Conservation (phyloP, 2,888 invertebrate species). For the Thalpophila matura region DNA sequence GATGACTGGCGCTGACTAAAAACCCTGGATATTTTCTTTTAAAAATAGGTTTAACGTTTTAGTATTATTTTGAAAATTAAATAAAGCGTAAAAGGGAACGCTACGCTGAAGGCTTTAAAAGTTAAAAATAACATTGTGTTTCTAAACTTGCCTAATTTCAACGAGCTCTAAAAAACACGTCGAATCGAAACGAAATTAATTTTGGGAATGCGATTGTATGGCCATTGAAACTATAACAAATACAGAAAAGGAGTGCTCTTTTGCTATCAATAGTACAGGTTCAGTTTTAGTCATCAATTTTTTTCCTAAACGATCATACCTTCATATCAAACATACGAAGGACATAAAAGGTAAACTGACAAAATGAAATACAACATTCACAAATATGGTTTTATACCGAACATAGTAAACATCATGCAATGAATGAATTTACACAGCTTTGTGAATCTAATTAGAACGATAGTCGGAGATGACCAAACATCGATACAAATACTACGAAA, state of each 20-base stretch:
- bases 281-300: neutral
- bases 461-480: constrained; percentile 44
- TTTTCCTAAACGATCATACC: neutral
- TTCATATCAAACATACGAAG: constrained; percentile 1
- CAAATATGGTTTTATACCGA: constrained; percentile 53
- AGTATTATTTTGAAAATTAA: constrained; percentile 41
- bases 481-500: constrained; percentile 42
- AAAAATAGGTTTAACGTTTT: constrained; percentile 47
- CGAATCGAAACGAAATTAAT: neutral
- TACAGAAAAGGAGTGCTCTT: constrained; percentile 3
- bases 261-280: neutral
- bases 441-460: constrained; percentile 48
- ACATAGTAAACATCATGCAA: constrained; percentile 50
- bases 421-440: constrained; percentile 54
- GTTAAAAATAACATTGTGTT: constrained; percentile 24
- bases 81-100: constrained; percentile 19
- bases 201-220: constrained; percentile 1
- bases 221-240: neutral
- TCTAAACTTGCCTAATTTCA: constrained; percentile 14
- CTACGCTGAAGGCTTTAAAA: constrained; percentile 26
- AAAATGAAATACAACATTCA: constrained; percentile 58
- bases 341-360: constrained; percentile 13
- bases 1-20: neutral
- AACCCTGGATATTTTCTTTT: constrained; percentile 4
- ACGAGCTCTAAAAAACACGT: constrained; percentile 13